phyloP scores from a whole-genome alignment of 1,140 invertebrate species.

The Ceratosolen solmsi region DNA sequence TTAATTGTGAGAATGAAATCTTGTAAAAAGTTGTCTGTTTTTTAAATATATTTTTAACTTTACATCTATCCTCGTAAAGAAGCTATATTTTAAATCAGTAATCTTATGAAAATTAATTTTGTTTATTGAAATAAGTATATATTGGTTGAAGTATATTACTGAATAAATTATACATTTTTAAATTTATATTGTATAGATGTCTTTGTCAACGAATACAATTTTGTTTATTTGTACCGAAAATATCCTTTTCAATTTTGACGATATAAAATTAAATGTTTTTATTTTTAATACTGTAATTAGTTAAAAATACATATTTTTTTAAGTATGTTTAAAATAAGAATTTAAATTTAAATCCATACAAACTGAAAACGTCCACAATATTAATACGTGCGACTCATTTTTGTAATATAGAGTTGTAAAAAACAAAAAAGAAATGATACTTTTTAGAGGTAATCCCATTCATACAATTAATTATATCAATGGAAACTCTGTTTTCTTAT shows the following conservation, averaged over 20 bases:
- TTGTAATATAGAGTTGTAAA: conserved; percentile 50
- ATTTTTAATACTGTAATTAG: not conserved
- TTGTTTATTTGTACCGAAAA: no score
- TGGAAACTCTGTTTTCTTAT: conserved; percentile 48
- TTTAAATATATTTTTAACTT: not conserved
- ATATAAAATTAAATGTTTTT: not conserved
- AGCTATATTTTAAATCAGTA: no score
- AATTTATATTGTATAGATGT: conserved; percentile 30
- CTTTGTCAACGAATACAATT: no score
- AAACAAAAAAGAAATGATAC: conserved; percentile 15
- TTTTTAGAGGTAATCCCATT: conserved; percentile 20
- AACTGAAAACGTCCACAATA: not conserved
- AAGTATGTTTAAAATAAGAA: not conserved
- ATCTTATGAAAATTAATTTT: no score
- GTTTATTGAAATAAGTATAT: conserved; percentile 8
- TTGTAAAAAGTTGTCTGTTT: conserved; percentile 20
- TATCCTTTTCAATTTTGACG: conserved; percentile 7
- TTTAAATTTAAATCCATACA: not conserved
- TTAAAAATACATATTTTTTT: not conserved
- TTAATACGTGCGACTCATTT: conserved; percentile 27
- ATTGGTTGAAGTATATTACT: conserved; percentile 28
- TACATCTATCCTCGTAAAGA: no score
- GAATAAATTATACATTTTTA: conserved; percentile 43
- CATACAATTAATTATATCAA: conserved; percentile 7
- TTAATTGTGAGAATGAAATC: not conserved